Evolutionary conservation across 2,888 invertebrate genomes (phyloP).

Genomic region (Scaptomyza cyrtandrae): DNA sequence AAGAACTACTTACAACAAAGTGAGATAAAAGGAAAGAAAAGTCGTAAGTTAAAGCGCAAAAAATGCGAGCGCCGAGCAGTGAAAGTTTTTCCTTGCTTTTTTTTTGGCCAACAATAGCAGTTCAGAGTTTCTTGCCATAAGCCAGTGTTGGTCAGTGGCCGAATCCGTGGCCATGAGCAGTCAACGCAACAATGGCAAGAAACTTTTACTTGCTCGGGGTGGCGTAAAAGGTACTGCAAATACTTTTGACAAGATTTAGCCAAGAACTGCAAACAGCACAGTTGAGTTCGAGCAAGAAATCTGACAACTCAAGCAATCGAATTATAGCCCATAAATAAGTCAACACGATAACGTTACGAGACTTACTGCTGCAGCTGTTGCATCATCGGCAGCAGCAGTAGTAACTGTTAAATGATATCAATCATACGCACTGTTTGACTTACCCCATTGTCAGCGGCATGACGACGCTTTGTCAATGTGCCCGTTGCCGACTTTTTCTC

Average conservation of each 20-base stretch:
- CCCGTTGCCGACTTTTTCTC: conserved; percentile 20
- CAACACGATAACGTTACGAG: conserved; percentile 41
- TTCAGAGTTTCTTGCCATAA: neutral
- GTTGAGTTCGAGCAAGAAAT: conserved; percentile 30
- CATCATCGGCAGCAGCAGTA: conserved; percentile 22
- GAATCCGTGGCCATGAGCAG: conserved; percentile 44
- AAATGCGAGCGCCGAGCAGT: conserved; percentile 41
- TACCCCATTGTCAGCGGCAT: conserved; percentile 63
- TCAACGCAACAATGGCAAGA: conserved; percentile 54
- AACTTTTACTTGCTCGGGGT: conserved; percentile 37
- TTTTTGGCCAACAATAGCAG: conserved; percentile 27
- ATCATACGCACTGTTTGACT: conserved; percentile 71
- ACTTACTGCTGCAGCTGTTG: conserved; percentile 29
- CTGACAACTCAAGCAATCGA: conserved; percentile 51
- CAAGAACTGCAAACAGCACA: conserved; percentile 17
- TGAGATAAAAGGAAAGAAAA: conserved; percentile 10
- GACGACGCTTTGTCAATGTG: conserved; percentile 60
- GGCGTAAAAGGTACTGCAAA: conserved; percentile 25
- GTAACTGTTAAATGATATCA: conserved; percentile 58
- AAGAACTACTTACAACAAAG: conserved; percentile 23
- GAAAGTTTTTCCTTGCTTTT: conserved; percentile 50
- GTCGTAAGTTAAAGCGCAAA: conserved; percentile 35
- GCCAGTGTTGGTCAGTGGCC: conserved; percentile 24
- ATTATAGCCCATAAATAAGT: conserved; percentile 68
- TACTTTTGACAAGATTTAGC: conserved; percentile 44